Base-by-base conservation (phyloP, 2,797 vertebrate species). In the Pantherophis vulpinus region DNA sequence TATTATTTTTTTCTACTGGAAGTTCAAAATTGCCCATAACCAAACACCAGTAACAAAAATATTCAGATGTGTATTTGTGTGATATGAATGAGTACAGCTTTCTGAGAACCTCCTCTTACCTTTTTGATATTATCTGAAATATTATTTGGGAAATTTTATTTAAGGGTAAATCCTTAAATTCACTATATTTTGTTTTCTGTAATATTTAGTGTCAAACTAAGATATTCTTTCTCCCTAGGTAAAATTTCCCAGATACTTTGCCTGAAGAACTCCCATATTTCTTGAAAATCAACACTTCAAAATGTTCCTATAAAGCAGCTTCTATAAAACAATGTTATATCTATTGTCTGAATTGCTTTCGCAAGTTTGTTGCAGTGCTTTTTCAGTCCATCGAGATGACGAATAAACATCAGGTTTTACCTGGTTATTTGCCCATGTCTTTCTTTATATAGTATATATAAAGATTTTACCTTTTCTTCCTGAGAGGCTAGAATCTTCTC, bases 401-500 rank as follows among this genome's bases (percentile, higher is more conserved):
- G 42, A 94, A 93, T 89, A 37, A 8, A 56, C 54, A 94, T 56
- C 63, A 94, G 11, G 14, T 9, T 54, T 88, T 91, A 42, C 5
- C 32, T 94, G n/a, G n/a, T 51, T 59, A 86, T 87, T 20, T 32
- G 37, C 66, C 1, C 58, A 54, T 16, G 56, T 86, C 74, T 86
- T 29, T 2, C 79, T 12, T 4, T 12, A 16, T 11, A 6, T 14
- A 25, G 88, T 1, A 29, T 86, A 92, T 11, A 93, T 37, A 86
- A 2, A 89, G 60, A 9, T 55, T 94, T 92, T 94, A 99, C 99
- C 98, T 99, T 99, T 92, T 98, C 98, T 91, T 99, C 98, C 97
- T 99, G 99, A 25, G 98, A 97, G 56, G 94, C 66, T 83, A 99
- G 98, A 95, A 99, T 97, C 94, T 99, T 99, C 97, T 98, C 98